Base-by-base conservation (phyloP, 2,888 invertebrate species). In the Pomacea canaliculata region DNA sequence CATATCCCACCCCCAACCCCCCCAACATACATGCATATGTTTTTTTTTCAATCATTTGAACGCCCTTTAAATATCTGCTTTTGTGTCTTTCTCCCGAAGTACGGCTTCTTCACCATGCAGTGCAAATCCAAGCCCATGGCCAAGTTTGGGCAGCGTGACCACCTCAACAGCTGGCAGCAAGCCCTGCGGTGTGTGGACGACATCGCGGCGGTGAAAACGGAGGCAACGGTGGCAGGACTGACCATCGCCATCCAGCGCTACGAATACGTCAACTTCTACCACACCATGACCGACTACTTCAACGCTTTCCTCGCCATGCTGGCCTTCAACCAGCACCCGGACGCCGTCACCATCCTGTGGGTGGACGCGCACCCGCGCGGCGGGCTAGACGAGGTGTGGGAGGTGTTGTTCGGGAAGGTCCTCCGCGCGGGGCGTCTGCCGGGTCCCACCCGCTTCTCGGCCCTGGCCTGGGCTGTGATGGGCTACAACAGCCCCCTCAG, bases 301-400 rank as follows among this genome's bases (percentile, higher is more conserved):
- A 87, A 86, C 76, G 85, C 86, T 4, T 89, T 85, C 71, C 79
- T 88, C 10, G 81, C 86, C 76, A 79, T 83, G 68, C 79, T 83
- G 23, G 78, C 84, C 12, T 86, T 87, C 56, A 73, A 82, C 60
- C 69, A 81, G 18, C 70, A 81, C 16, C 84, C 84, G 7, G 77
- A 81, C n/a, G 75, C 85, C 16, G 80, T 85, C 0, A 86, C 84
- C 27, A 84, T 90, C 19, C 77, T 90, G 27, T 83, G 86, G 70
- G 80, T 90, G 19, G 90, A 90, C 77, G 87, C 86, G 7, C 90
- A 90, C 77, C 90, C 90, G 1, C 66, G 77, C 19, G 89, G 90
- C 8, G 81, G 79, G 0, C 83, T 90, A 23, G 90, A 90, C 76
- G 49, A 71, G 0, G 83, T 85, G 1, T 90, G 90, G 90, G 68